Evolutionary conservation across 1,140 invertebrate species (phyloP), one percentile per base, ranked within the genome.

Genomic region (Sarcophaga peregrina): DNA sequence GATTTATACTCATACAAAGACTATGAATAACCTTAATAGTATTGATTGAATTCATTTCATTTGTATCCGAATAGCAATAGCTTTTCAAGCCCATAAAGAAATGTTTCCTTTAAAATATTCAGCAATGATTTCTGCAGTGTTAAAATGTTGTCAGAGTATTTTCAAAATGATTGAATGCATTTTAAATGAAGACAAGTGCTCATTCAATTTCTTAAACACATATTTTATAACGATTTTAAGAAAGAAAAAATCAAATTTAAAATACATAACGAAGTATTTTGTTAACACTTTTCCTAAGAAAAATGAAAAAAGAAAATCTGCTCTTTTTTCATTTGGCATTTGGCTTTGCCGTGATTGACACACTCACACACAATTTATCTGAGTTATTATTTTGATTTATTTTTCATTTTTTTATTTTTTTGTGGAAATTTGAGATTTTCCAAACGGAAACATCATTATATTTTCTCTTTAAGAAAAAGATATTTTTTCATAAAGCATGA

Each of bases 371-470:
- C 20, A 73, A 8, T 73, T 73, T 11, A 10, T 15, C 52, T 10
- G 10, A 54, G 8, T 25, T 25, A 72, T 15, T n/a, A 7, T 13
- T 62, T 62, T 72, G 25, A 37, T 37, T 37, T 37, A 1, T 37
- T 37, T 37, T 37, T 1, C 25, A 2, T 37, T 37, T 4, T 37
- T 37, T 4, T 37, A 4, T 37, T 13, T 58, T 68, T 68, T 68
- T 68, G 17, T 4, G 0, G 62, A 68, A 17, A 68, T 20, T 68
- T 68, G 62, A 68, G 62, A 68, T 25, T 68, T 68, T 68, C 17
- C 75, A n/a, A 78, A 78, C 48, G 75, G 75, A 78, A 50, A 78
- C 48, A 48, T 20, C 75, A 78, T 78, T 50, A 78, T 78, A 47
- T 47, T 76, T 76, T 76, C 45, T 78, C 25, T 37, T 37, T 37